Evolutionary conservation across 2,797 vertebrate genomes (phyloP).

Genomic region (Centropyge bicolor): DNA sequence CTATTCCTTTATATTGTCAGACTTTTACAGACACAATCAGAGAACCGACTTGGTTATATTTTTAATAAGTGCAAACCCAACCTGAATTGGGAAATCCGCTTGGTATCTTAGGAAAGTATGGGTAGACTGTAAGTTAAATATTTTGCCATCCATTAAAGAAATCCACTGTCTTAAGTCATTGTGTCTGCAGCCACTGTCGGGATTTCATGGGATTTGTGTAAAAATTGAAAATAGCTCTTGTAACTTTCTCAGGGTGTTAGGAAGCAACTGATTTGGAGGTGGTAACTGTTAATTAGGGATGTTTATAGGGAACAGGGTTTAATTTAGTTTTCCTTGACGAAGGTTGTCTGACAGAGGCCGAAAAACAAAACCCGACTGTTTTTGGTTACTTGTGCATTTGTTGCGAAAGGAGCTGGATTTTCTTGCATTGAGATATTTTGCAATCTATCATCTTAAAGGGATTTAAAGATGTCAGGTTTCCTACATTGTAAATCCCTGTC

Average conservation of each 20-base stretch:
- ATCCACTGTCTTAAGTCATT: not conserved
- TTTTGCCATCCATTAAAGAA: constrained; percentile 21
- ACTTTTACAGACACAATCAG: not conserved
- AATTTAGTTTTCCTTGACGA: constrained; percentile 72
- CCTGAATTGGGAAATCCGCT: too few species aligned
- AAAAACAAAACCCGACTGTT: constrained; percentile 41
- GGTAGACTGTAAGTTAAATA: not conserved
- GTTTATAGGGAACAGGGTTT: constrained; percentile 58
- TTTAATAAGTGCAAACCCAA: too few species aligned
- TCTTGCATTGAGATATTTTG: constrained; percentile 11
- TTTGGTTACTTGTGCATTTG: constrained; percentile 27
- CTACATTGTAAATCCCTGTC: constrained; percentile 17
- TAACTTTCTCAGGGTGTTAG: constrained; percentile 54
- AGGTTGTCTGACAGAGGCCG: constrained; percentile 30
- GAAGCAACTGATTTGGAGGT: constrained; percentile 57
- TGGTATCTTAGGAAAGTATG: not conserved
- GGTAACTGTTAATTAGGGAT: constrained; percentile 55
- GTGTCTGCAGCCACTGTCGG: constrained; percentile 9
- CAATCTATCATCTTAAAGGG: constrained; percentile 25
- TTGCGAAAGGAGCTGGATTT: constrained; percentile 8
- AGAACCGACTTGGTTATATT: not conserved
- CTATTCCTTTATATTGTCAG: not conserved
- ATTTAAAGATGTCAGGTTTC: constrained; percentile 44
- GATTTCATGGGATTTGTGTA: constrained; percentile 54
- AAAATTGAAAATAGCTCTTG: constrained; percentile 67